Conservation (phyloP, 92 coral and sea anemone species). For the Parazoanthus darwini region DNA sequence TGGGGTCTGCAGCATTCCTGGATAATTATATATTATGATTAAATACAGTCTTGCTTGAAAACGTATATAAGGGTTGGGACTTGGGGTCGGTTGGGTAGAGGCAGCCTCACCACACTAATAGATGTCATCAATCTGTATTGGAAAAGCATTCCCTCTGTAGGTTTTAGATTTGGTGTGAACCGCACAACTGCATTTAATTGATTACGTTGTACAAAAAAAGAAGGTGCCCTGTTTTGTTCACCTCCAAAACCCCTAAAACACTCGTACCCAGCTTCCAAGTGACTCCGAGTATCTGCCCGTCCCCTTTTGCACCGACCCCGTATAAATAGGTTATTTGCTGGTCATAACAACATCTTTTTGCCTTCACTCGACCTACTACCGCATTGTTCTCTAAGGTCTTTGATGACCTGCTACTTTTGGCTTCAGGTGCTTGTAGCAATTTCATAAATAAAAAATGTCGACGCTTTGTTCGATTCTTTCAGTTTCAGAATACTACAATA, state of each 20-base stretch:
- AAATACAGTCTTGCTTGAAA: constrained; percentile 25
- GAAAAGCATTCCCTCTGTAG: constrained; percentile 22
- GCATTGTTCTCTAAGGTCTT: too few species aligned
- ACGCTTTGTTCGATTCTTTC: too few species aligned
- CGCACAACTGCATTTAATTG: constrained; percentile 22
- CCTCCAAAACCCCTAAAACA: not conserved
- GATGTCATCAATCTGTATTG: constrained; percentile 18
- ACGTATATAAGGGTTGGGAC: constrained; percentile 23
- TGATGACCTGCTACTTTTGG: too few species aligned
- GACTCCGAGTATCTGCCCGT: constrained; percentile 5
- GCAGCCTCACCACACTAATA: constrained; percentile 10
- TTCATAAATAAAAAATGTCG: too few species aligned
- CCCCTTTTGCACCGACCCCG: not conserved
- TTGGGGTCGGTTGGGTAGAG: constrained; percentile 20
- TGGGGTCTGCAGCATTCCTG: constrained; percentile 25
- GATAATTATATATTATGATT: constrained; percentile 17
- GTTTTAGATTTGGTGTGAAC: not conserved
- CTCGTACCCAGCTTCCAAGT: constrained; percentile 7
- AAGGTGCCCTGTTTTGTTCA: not conserved
- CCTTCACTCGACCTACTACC: too few species aligned
- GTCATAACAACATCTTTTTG: too few species aligned
- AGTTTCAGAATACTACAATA: too few species aligned
- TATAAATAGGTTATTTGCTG: too few species aligned
- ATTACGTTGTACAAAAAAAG: not conserved
- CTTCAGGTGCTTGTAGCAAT: too few species aligned